Evolutionary conservation across 2,888 invertebrate genomes (phyloP).

Genomic region (Calephelis perditalis): DNA sequence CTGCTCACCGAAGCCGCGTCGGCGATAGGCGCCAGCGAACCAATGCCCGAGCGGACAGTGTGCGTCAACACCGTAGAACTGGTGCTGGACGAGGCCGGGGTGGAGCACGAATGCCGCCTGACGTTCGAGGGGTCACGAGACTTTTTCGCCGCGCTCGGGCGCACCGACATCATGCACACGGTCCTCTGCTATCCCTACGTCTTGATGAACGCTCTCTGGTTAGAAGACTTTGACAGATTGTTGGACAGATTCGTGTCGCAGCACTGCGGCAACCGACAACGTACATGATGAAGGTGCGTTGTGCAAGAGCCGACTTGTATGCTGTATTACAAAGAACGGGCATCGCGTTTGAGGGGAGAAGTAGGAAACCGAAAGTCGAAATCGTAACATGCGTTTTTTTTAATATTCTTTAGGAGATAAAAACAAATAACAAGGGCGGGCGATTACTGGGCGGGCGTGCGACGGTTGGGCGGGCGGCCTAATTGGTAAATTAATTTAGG

Average conservation of each 20-base stretch:
- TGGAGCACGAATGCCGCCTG: conserved; percentile 8
- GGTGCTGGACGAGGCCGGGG: conserved; percentile 9
- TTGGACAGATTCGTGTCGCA: conserved; percentile 6
- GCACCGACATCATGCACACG: conserved; percentile 14
- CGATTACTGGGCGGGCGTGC: no score
- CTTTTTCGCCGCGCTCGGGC: conserved; percentile 13
- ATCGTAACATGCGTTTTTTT: neutral
- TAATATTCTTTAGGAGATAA: neutral
- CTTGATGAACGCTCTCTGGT: conserved; percentile 14
- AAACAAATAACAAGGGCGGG: no score
- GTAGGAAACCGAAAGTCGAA: no score
- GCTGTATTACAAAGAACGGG: neutral
- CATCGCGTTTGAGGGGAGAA: neutral
- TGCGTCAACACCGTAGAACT: conserved; percentile 12
- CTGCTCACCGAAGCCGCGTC: conserved; percentile 7
- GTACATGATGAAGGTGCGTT: neutral
- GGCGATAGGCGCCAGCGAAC: conserved; percentile 4
- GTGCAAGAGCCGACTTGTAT: neutral
- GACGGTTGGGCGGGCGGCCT: neutral
- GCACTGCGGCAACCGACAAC: conserved; percentile 8
- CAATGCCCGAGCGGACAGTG: conserved; percentile 23
- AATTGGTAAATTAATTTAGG: neutral
- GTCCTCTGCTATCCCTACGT: conserved; percentile 13
- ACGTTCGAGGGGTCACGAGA: conserved; percentile 12
- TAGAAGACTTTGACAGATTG: conserved; percentile 13